Evolutionary conservation across 2,113 vertebrate species (phyloP).

Genomic region (Ceyx melanurus): DNA sequence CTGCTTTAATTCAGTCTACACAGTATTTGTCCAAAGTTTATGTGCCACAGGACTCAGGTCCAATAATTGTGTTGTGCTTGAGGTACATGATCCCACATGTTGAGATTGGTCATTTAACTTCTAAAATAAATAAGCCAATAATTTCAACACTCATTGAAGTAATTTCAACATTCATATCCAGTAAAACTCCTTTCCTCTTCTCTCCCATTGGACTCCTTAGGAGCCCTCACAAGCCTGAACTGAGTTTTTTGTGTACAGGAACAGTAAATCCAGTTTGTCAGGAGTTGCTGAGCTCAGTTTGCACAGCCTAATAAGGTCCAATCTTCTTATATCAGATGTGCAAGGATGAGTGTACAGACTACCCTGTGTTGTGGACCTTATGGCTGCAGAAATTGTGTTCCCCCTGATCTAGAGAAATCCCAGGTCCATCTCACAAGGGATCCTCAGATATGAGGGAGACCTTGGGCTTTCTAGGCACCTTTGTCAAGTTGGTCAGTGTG

Average conservation of each 20-base stretch:
- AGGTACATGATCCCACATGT: no score
- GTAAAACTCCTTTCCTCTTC: background rate
- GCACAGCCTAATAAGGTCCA: background rate
- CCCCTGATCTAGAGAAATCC: background rate
- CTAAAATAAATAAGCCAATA: background rate
- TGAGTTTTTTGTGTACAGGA: background rate
- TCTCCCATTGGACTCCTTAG: background rate
- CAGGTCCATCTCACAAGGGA: background rate
- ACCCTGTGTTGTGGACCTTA: background rate
- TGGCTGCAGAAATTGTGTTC: background rate
- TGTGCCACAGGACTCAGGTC: no score
- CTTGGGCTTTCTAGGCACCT: background rate
- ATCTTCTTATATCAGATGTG: fast-evolving
- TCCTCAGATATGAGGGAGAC: background rate
- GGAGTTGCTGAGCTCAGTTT: fast-evolving
- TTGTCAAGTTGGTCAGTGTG: background rate
- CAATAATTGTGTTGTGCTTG: no score
- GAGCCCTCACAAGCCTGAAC: background rate
- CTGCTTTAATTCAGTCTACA: no score
- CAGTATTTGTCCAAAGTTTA: no score
- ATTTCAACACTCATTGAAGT: background rate
- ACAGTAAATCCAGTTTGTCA: background rate
- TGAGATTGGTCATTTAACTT: background rate
- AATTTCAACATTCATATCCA: background rate
- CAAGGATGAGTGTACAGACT: background rate